phyloP scores from a whole-genome alignment of 2,113 vertebrate species.

The Capreolus pygargus region DNA sequence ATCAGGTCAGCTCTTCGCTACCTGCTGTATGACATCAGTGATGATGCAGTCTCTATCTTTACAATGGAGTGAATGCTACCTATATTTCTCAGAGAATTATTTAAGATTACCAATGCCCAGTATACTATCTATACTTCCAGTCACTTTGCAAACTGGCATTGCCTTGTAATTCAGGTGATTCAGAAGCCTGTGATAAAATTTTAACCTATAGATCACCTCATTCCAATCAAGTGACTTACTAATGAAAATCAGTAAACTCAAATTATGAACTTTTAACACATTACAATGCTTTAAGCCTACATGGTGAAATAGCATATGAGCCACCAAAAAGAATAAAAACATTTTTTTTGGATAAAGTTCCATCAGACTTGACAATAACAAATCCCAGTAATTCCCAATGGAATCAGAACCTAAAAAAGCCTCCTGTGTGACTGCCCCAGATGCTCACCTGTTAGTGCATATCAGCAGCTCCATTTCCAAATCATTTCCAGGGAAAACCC shows the following conservation, averaged over 20 bases:
- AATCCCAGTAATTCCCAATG: slow-evolving; percentile 35
- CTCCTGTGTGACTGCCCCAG: slow-evolving; percentile 9
- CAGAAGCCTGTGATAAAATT: background rate
- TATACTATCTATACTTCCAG: background rate
- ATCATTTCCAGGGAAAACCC: slow-evolving; percentile 49
- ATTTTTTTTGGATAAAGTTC: background rate
- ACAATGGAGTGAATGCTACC: background rate
- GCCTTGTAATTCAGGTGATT: background rate
- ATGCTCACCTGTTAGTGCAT: slow-evolving; percentile 50
- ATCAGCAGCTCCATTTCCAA: slow-evolving; percentile 61
- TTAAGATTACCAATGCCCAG: background rate
- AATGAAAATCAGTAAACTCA: background rate
- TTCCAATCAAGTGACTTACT: background rate
- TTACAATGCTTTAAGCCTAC: background rate
- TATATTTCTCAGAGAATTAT: background rate
- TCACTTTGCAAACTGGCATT: background rate
- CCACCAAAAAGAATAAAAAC: background rate
- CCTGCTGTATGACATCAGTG: background rate
- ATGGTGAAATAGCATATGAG: slow-evolving; percentile 31
- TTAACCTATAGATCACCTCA: background rate
- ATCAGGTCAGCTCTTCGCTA: background rate
- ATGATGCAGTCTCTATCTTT: background rate
- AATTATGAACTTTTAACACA: background rate
- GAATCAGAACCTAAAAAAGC: slow-evolving; percentile 42
- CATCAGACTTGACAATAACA: slow-evolving; percentile 26